phyloP scores from a whole-genome alignment of 2,888 invertebrate genomes.

The Vannuccia rotundouncinata region DNA sequence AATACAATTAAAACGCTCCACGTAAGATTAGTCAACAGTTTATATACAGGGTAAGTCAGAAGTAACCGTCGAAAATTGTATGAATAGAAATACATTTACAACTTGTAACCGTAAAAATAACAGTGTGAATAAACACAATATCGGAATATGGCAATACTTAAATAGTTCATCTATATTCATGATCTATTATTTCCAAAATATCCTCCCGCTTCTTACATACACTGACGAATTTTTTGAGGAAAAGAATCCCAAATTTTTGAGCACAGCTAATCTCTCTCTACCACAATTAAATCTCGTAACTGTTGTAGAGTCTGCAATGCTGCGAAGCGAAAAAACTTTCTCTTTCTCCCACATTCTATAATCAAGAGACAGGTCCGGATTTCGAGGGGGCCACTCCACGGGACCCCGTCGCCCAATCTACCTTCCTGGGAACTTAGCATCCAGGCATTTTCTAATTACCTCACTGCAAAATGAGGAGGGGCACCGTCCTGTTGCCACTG shows the following conservation, averaged over 20 bases:
- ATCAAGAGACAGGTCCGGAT: slow-evolving; percentile 27
- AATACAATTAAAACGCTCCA: too few species aligned
- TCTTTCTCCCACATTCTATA: neutral
- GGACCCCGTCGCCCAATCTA: slow-evolving; percentile 32
- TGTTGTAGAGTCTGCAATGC: too few species aligned
- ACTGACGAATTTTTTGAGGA: slow-evolving; percentile 22
- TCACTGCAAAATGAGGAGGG: slow-evolving; percentile 24
- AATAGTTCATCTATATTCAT: neutral
- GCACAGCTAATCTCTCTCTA: slow-evolving; percentile 4
- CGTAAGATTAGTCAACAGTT: too few species aligned
- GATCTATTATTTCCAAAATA: slow-evolving; percentile 13
- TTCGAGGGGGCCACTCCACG: slow-evolving; percentile 10
- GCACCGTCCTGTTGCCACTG: slow-evolving; percentile 33
- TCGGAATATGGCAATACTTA: too few species aligned
- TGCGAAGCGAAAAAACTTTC: slow-evolving; percentile 5
- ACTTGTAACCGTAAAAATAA: neutral
- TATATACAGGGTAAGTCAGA: too few species aligned
- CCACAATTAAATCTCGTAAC: neutral
- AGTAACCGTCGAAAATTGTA: too few species aligned
- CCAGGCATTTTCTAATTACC: neutral
- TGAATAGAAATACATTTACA: too few species aligned
- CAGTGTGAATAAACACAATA: neutral
- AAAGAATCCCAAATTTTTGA: slow-evolving; percentile 23
- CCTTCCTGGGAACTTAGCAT: slow-evolving; percentile 8
- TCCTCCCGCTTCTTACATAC: neutral